Evolutionary conservation across 2,888 invertebrate genomes (phyloP), one percentile per base, ranked within the genome.

Genomic region (Stenchaetothrips biformis): DNA sequence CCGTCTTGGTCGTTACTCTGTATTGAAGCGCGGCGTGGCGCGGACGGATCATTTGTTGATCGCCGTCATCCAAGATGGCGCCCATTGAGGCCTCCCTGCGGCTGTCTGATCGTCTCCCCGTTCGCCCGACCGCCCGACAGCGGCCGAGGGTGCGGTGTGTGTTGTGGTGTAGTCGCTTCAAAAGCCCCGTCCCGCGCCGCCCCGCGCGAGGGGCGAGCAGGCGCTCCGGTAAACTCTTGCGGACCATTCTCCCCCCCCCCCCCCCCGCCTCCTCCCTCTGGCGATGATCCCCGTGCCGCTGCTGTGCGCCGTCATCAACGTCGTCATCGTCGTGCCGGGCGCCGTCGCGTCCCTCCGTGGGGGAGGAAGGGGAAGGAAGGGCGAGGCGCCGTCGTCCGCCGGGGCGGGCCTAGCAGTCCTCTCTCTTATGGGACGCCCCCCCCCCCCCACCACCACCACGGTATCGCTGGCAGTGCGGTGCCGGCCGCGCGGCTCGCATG

Each of bases 1-100:
- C 37, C 37, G 37, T 37, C 37, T 37, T 16, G 59, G 59, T 59
- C 59, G 59, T 59, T 59, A 59, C 59, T 59, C 59, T 18, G 59
- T 18, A 59, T 59, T 59, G 59, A 59, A 18, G 53, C 53, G 59
- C 59, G 59, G 59, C 59, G 59, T 9, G 59, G 59, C 59, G 59
- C 16, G 18, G 67, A 74, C 67, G 67, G 67, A 25, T 74, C 67
- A 74, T 74, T 74, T 74, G 67, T 74, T 74, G 67, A 74, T 74
- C 67, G 67, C 11, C 67, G 25, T 74, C 67, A 74, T 21, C 67
- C 67, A 74, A 74, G 67, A 74, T 74, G 67, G 67, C 67, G 67
- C 67, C 67, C 25, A 74, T 74, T 74, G 21, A 18, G 13, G 11
- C 16, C 53, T 13, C 53, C 16, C 13, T 13, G 11, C 11, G 37